Evolutionary conservation across 2,797 vertebrate genomes (phyloP).

Genomic region (Poliocrania exsul): DNA sequence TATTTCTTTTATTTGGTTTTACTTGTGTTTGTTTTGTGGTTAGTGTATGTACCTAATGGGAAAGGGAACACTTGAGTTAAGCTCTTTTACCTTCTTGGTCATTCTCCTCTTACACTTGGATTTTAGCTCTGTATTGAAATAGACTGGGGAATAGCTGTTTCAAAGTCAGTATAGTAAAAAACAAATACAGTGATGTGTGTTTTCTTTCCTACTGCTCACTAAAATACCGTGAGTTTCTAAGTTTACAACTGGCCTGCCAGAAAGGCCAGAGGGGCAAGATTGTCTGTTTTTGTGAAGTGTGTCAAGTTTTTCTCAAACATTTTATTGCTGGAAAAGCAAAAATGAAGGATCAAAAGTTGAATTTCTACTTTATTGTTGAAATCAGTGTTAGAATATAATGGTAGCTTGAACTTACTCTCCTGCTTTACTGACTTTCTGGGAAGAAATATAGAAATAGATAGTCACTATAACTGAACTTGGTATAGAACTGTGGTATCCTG

Average conservation of each 20-base stretch:
- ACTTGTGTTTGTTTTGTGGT: conserved; percentile 34
- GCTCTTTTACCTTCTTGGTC: conserved; percentile 8
- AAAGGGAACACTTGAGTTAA: conserved; percentile 18
- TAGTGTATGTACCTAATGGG: background rate
- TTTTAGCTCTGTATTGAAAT: conserved; percentile 46
- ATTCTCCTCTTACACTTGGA: conserved; percentile 13
- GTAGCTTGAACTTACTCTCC: conserved; percentile 52
- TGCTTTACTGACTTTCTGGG: conserved; percentile 41
- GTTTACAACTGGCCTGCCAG: conserved; percentile 6
- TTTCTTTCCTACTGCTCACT: conserved; percentile 30
- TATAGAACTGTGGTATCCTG: conserved; percentile 68
- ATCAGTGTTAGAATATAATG: conserved; percentile 28
- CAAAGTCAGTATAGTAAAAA: conserved; percentile 35
- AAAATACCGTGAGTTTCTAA: background rate
- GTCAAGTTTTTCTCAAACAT: conserved; percentile 6
- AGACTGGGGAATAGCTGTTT: conserved; percentile 39
- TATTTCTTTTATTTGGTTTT: conserved; percentile 47
- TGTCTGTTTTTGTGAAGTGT: background rate
- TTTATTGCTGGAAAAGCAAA: conserved; percentile 16
- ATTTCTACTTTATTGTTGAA: conserved; percentile 54
- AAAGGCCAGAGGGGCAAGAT: background rate
- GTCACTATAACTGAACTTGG: conserved; percentile 63
- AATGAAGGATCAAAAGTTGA: conserved; percentile 57
- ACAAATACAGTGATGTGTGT: background rate
- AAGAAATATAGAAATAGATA: conserved; percentile 51